Percentiles rank a stretch among this genome's conserved stretches.
These are phyloP conservation scores for Rhinoraja longicauda DNA, from an alignment of 2,797 vertebrate species.

Conservation along the genomic window DNA sequence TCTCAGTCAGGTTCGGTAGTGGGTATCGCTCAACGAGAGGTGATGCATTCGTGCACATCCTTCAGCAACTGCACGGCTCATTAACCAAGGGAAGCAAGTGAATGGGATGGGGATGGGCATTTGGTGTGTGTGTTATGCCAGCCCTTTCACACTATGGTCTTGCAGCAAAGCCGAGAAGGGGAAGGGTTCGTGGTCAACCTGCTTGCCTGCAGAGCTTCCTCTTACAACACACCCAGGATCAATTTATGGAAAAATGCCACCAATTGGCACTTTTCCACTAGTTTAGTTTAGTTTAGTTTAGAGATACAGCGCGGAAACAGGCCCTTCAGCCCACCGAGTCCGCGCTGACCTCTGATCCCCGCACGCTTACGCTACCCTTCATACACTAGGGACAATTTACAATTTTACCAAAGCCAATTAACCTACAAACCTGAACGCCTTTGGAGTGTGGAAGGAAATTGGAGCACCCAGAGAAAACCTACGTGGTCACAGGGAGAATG, in stretches of 20 bases:
- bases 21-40: background rate
- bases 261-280: background rate
- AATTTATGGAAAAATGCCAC: background rate
- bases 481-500: too few species aligned
- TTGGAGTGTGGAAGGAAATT: too few species aligned
- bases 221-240: background rate
- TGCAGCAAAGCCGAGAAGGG: background rate
- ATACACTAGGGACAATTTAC: too few species aligned
- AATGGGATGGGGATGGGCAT: background rate
- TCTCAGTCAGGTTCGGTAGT: background rate
- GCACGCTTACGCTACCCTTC: too few species aligned
- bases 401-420: too few species aligned
- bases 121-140: background rate
- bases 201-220: background rate
- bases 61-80: conserved; percentile 1
- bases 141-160: background rate
- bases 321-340: too few species aligned
- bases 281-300: too few species aligned
- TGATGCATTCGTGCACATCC: background rate
- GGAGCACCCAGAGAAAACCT: too few species aligned
- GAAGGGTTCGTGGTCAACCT: background rate
- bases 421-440: too few species aligned
- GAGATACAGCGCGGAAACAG: too few species aligned
- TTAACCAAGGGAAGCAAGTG: background rate
- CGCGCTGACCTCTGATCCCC: too few species aligned